Conservation (phyloP, 1,140 invertebrate species). For the Paraescarpia echinospica region DNA sequence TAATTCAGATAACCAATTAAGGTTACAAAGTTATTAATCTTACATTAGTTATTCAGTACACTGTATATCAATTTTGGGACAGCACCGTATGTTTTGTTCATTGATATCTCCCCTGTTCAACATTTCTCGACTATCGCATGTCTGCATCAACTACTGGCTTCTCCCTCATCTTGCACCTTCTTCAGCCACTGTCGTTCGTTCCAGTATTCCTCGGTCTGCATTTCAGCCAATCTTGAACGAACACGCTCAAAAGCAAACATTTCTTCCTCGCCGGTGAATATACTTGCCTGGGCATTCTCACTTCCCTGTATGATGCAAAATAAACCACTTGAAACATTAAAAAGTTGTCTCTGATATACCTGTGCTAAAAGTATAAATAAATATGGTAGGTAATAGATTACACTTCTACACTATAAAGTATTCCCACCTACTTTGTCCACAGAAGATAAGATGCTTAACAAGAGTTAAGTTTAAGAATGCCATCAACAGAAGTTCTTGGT, state of each 20-base stretch:
- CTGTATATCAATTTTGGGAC: background rate
- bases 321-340: background rate
- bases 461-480: background rate
- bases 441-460: background rate
- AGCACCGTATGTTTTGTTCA: background rate
- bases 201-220: slow-evolving; percentile 94
- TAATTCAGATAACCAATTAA: no score
- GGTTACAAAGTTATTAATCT: no score
- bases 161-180: background rate
- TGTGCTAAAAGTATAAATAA: no score
- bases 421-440: background rate
- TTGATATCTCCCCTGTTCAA: background rate
- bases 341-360: background rate
- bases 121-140: background rate
- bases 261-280: slow-evolving; percentile 97
- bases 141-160: background rate
- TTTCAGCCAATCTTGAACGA: slow-evolving; percentile 87
- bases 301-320: slow-evolving; percentile 36
- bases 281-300: slow-evolving; percentile 66
- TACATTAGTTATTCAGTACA: background rate
- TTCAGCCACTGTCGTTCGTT: slow-evolving; percentile 36
- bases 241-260: slow-evolving; percentile 95
- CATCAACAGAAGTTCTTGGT: background rate
- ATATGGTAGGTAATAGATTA: background rate
- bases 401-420: background rate